Evolutionary conservation across 2,113 vertebrate species (phyloP).

Genomic region (Ptyas mucosa): DNA sequence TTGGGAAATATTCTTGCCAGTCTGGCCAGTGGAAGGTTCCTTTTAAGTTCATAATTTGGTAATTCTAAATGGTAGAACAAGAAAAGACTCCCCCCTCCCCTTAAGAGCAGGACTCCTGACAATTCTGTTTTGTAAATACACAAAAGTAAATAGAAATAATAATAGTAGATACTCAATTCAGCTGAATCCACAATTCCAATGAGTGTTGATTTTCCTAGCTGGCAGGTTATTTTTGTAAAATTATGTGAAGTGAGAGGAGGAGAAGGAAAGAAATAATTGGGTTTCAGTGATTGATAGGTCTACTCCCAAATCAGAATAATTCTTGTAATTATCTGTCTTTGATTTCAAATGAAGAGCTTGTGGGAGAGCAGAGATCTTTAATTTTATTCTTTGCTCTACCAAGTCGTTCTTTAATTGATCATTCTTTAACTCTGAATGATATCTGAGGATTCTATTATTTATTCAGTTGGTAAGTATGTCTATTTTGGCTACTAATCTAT

Average conservation of each 20-base stretch:
- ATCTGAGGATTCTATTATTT: not conserved
- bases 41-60: not conserved
- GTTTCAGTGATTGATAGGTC: not conserved
- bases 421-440: not conserved
- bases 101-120: not conserved
- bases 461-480: not conserved
- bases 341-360: not conserved
- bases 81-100: too few relatives aligned
- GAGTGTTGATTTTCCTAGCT: not conserved
- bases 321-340: not conserved
- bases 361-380: not conserved
- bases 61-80: too few relatives aligned
- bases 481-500: not conserved
- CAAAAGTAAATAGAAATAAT: not conserved
- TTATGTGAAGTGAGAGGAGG: not conserved
- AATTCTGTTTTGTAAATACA: not conserved
- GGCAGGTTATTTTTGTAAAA: not conserved
- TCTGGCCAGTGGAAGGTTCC: too few relatives aligned
- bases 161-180: not conserved
- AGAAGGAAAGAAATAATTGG: not conserved
- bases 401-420: not conserved
- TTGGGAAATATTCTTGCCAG: too few relatives aligned
- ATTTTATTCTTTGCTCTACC: not conserved
- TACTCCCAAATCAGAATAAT: not conserved
- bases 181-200: not conserved